Evolutionary conservation across 1,140 invertebrate species (phyloP), one percentile per base, ranked within the genome.

Genomic region (Drosophila eugracilis): DNA sequence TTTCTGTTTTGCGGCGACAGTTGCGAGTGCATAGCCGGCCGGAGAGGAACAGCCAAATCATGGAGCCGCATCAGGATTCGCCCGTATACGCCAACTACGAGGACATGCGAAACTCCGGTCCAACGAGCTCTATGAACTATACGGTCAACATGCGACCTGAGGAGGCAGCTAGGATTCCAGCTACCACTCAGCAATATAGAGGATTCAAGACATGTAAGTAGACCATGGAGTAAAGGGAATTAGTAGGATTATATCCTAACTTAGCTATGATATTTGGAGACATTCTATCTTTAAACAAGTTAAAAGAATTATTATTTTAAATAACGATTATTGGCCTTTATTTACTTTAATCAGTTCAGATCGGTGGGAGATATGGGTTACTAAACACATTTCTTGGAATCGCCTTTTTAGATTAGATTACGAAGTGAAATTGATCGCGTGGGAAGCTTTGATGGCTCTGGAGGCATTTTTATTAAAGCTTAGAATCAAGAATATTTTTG

Each of bases 41-140:
- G 28, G 48, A 52, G 22, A 19, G 45, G 48, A 72, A 17, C 62
- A 49, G 1, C 6, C 21, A 41, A 41, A 21, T 14, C 3, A 72
- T 73, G 69, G 69, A 62, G 39, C 21, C 52, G 21, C 41, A 72
- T 14, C 54, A 73, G 32, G 70, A 73, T 26, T 60, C 74, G 3
- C 62, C 78, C 2, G 42, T 81, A 10, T 84, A 84, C 24, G 75
- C 80, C 47, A 84, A 84, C 28, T 84, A 84, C 12, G 79, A 85
- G 75, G 75, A 85, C 45, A 54, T 84, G 50, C 70, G 79, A 0
- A 44, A 69, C 34, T 84, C 79, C 10, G 79, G 73, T 5, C 22
- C 72, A 0, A 66, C 52, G 5, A 57, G 80, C 19, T 75, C 80
- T 9, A 72, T 60, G 24, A 44, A 54, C n/a, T 78, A 84, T 28